Evolutionary conservation across 1,140 invertebrate species (phyloP).

Genomic region (Dryas iulia): DNA sequence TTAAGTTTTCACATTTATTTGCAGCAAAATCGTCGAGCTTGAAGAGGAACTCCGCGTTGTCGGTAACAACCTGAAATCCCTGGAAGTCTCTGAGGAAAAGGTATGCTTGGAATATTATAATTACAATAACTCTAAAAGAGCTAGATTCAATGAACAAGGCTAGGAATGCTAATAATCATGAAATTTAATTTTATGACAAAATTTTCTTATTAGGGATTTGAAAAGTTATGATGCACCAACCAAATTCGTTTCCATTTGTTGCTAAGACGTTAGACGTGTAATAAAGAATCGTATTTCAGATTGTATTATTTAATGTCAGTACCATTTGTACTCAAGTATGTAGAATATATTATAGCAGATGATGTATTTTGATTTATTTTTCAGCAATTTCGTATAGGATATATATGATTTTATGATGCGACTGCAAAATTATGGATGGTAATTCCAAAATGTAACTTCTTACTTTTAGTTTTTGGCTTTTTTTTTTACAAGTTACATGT

Average conservation of each 20-base stretch:
- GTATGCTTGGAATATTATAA: constrained; percentile 82
- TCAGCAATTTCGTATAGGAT: neutral
- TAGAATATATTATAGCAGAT: neutral
- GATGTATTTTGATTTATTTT: neutral
- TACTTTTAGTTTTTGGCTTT: neutral
- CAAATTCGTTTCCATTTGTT: constrained; percentile 26
- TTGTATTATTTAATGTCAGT: neutral
- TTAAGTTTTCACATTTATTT: constrained; percentile 70
- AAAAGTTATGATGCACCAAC: constrained; percentile 69
- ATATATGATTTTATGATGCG: neutral
- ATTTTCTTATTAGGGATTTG: constrained; percentile 4
- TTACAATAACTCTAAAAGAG: constrained; percentile 20
- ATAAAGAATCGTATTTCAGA: neutral
- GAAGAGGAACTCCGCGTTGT: constrained; percentile 99
- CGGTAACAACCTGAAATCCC: constrained; percentile 99
- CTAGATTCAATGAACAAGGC: constrained; percentile 27
- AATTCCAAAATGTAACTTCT: neutral
- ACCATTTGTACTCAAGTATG: neutral
- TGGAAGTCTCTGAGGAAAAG: constrained; percentile 99
- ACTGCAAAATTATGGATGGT: neutral
- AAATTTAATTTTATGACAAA: constrained; percentile 22
- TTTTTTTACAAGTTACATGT: too few species aligned
- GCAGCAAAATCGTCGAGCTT: constrained; percentile 99
- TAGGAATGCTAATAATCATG: constrained; percentile 37
- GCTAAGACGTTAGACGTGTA: neutral